Evolutionary conservation across 2,113 vertebrate species (phyloP).

Genomic region (Pachycephala philippinensis): DNA sequence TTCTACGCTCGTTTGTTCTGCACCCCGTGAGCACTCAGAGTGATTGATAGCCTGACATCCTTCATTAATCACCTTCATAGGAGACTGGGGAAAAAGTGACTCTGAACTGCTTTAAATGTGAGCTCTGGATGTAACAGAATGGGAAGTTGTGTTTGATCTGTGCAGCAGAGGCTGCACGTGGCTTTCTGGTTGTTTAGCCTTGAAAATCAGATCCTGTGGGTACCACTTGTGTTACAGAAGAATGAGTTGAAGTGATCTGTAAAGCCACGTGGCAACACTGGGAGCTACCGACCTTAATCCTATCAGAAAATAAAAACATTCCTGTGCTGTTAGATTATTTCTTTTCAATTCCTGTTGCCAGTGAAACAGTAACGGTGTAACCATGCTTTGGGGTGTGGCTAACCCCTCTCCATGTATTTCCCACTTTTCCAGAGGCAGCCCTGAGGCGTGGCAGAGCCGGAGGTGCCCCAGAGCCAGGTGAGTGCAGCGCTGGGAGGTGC

Average conservation of each 20-base stretch:
- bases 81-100: accelerated
- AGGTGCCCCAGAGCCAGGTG: not conserved
- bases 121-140: accelerated
- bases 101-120: accelerated
- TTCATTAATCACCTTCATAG: accelerated
- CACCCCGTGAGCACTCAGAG: constrained; percentile 53
- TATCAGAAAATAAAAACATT: accelerated
- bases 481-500: not conserved
- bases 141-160: not conserved
- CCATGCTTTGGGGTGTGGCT: accelerated
- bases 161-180: accelerated
- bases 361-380: accelerated
- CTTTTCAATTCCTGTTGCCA: accelerated
- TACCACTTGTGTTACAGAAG: no score
- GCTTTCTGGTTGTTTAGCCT: not conserved
- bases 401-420: accelerated
- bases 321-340: accelerated
- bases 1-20: constrained; percentile 68
- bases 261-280: not conserved
- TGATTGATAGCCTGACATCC: constrained; percentile 70
- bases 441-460: not conserved
- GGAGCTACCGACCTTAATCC: accelerated
- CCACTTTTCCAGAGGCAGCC: not conserved
- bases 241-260: accelerated
- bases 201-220: not conserved